Evolutionary conservation across 2,797 vertebrate species (phyloP).

Genomic region (Phrynocephalus forsythii): DNA sequence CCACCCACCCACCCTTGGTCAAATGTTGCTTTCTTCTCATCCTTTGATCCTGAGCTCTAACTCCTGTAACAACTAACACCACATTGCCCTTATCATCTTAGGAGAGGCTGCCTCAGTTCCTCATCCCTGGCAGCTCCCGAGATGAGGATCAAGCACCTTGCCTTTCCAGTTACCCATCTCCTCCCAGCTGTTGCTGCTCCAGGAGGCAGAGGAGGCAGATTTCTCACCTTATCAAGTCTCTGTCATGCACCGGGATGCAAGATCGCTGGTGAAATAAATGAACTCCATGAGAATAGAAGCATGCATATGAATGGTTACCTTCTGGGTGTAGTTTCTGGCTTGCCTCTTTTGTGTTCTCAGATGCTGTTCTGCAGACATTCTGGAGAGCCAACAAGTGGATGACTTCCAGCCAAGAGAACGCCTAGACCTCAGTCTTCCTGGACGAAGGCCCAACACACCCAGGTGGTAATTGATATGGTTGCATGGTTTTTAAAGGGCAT

Average conservation of each 20-base stretch:
- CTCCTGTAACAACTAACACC: slow-evolving; percentile 52
- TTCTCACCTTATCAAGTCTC: slow-evolving; percentile 30
- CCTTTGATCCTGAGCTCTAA: slow-evolving; percentile 64
- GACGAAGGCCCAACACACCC: neutral
- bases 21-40: slow-evolving; percentile 68
- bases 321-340: neutral
- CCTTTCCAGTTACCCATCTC: slow-evolving; percentile 2
- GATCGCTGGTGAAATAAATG: neutral
- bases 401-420: neutral
- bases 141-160: slow-evolving; percentile 18
- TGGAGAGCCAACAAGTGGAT: neutral
- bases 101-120: slow-evolving; percentile 40
- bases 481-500: neutral
- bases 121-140: slow-evolving; percentile 21
- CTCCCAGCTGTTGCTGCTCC: neutral
- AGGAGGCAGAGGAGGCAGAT: neutral
- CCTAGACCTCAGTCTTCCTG: neutral
- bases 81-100: slow-evolving; percentile 44
- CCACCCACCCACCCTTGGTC: neutral
- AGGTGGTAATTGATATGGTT: neutral
- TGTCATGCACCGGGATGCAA: slow-evolving; percentile 33
- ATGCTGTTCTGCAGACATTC: neutral
- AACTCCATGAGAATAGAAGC: slow-evolving; percentile 2
- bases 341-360: neutral
- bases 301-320: neutral